phyloP scores from a whole-genome alignment of 1,140 invertebrate species.

The Neoseiulus cucumeris region DNA sequence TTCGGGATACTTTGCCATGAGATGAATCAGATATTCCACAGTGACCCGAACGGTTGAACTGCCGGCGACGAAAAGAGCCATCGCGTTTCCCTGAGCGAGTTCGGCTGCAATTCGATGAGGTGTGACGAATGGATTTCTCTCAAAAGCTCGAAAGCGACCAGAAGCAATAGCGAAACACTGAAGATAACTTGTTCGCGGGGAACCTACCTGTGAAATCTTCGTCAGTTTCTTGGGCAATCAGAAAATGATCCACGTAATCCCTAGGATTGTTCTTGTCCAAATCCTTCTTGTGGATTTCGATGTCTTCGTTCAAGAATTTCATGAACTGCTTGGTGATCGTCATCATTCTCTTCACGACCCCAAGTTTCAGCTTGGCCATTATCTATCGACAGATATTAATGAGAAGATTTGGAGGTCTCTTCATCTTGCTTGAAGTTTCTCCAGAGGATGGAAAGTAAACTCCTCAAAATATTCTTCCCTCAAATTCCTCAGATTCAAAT shows the following conservation, averaged over 20 bases:
- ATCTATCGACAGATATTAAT: background rate
- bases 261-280: constrained; percentile 8
- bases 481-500: background rate
- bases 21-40: constrained; percentile 18
- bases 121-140: too few relatives aligned
- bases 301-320: constrained; percentile 11
- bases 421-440: background rate
- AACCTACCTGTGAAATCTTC: background rate
- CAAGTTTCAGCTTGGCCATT: background rate
- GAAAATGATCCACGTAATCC: constrained; percentile 12
- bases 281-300: background rate
- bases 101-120: constrained; percentile 12
- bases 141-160: background rate
- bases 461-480: background rate
- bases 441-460: background rate
- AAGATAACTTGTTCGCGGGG: too few relatives aligned
- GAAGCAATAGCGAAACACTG: too few relatives aligned
- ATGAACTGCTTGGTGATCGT: background rate
- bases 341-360: background rate
- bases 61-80: constrained; percentile 20
- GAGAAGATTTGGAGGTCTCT: background rate
- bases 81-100: constrained; percentile 14
- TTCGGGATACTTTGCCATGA: constrained; percentile 17
- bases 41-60: constrained; percentile 21
- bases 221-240: background rate